Evolutionary conservation across 35 echinoderm and acorn worm genomes (phyloP).

Genomic region (Ophiothrix spiculata): DNA sequence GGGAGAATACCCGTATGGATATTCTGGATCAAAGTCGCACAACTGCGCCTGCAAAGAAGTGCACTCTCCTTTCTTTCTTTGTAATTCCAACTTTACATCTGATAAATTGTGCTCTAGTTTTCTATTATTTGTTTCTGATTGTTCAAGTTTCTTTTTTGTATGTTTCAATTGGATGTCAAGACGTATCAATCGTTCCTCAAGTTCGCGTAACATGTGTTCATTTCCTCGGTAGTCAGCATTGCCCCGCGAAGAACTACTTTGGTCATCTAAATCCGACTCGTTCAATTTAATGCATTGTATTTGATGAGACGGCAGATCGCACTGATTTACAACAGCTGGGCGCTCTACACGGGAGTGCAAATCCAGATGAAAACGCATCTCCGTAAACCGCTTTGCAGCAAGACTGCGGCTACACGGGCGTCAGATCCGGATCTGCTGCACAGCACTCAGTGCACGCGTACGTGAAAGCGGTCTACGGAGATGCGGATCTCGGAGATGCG

Average conservation of each 20-base stretch:
- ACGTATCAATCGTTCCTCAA: slow-evolving; percentile 35
- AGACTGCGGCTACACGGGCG: no score
- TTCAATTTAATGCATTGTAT: slow-evolving; percentile 38
- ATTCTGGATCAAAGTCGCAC: slow-evolving; percentile 47
- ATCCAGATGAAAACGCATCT: no score
- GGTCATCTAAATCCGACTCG: slow-evolving; percentile 21
- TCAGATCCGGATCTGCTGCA: no score
- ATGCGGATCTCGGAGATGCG: no score
- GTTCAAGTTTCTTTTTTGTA: slow-evolving; percentile 70
- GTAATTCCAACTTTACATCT: slow-evolving; percentile 47
- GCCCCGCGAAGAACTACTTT: background rate
- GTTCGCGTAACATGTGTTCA: slow-evolving; percentile 11
- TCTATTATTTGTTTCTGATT: slow-evolving; percentile 56
- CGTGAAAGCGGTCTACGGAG: no score
- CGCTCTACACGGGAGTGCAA: no score
- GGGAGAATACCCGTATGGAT: slow-evolving; percentile 60
- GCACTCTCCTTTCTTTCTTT: slow-evolving; percentile 54
- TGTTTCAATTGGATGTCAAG: slow-evolving; percentile 80
- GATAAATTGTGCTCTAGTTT: slow-evolving; percentile 66
- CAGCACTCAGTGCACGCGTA: no score
- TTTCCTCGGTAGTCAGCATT: no score
- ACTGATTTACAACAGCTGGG: slow-evolving; percentile 46
- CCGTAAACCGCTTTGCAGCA: no score
- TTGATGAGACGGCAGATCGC: slow-evolving; percentile 59
- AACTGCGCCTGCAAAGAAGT: slow-evolving; percentile 18